Percentiles rank a stretch among this genome's conserved stretches.
phyloP scores from a whole-genome alignment of 2,113 vertebrate species.

The Coryphaenoides rupestris region DNA sequence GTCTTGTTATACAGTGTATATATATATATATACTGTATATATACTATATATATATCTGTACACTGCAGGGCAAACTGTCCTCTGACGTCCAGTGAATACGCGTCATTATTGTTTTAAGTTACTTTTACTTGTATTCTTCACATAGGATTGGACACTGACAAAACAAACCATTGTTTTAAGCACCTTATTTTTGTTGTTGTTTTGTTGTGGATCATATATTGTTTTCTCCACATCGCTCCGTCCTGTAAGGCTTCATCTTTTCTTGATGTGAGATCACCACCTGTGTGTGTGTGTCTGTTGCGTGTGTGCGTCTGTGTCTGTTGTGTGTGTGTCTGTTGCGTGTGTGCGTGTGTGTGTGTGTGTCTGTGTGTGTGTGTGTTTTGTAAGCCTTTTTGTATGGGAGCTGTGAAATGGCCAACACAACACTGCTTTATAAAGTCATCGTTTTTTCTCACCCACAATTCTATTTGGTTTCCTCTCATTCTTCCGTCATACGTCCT shows the following conservation, averaged over 20 bases:
- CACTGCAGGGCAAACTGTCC: slow-evolving; percentile 11
- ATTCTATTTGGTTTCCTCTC: slow-evolving; percentile 50
- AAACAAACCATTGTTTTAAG: slow-evolving; percentile 59
- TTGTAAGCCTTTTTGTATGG: slow-evolving; percentile 90
- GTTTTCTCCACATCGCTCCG: slow-evolving; percentile 33
- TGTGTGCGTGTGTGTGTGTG: no score
- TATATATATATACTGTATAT: no score
- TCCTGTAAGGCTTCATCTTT: slow-evolving; percentile 32
- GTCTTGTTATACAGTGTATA: slow-evolving; percentile 1
- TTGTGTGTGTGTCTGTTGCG: no score
- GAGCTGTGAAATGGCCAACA: slow-evolving; percentile 74
- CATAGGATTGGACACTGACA: slow-evolving; percentile 49
- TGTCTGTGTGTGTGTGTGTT: slow-evolving; percentile 52
- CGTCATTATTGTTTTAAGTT: slow-evolving; percentile 14
- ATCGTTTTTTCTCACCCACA: slow-evolving; percentile 69
- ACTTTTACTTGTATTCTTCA: slow-evolving; percentile 35
- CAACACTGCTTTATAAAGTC: slow-evolving; percentile 78
- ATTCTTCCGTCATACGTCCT: slow-evolving; percentile 38
- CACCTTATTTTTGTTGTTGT: slow-evolving; percentile 78
- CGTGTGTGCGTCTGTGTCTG: no score
- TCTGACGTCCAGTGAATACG: slow-evolving; percentile 27
- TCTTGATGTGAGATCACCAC: slow-evolving; percentile 44
- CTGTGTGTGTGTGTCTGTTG: slow-evolving; percentile 46
- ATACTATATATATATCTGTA: neutral
- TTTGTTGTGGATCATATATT: slow-evolving; percentile 54